These are phyloP conservation scores for Odobenus rosmarus DNA, from an alignment of 2,113 vertebrate genomes.

Conservation along the genomic window DNA sequence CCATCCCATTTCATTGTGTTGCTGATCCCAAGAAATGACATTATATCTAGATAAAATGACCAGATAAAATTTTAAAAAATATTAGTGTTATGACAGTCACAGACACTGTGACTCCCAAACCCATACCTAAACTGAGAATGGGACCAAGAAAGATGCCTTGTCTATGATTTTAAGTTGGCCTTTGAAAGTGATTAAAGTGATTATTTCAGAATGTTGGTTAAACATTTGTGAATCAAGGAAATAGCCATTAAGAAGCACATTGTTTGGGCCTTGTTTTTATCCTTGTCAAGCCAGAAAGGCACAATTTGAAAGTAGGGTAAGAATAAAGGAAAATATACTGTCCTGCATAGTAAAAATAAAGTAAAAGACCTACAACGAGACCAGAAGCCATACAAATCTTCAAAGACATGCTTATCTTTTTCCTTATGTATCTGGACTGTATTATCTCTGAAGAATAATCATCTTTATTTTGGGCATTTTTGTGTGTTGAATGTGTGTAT, in stretches of 20 bases:
- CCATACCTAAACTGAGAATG: not conserved
- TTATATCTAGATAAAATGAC: not conserved
- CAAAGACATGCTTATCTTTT: not conserved
- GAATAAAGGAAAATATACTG: not conserved
- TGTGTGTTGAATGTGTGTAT: not conserved
- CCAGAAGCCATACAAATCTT: not conserved
- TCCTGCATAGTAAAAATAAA: not conserved
- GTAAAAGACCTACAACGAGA: not conserved
- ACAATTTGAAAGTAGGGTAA: not conserved
- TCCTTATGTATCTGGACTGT: not conserved
- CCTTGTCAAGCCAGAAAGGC: not conserved
- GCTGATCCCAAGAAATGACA: not conserved
- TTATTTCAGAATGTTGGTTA: not conserved
- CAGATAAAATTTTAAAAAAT: not conserved
- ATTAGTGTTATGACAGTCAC: not conserved
- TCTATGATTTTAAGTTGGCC: not conserved
- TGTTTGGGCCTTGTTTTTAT: not conserved
- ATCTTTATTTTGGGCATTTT: not conserved
- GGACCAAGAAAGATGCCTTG: not conserved
- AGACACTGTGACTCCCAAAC: not conserved
- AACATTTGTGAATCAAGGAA: not conserved
- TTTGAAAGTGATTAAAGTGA: not conserved
- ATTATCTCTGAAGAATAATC: not conserved
- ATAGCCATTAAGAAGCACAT: not conserved
- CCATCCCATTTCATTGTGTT: not conserved